These are phyloP conservation scores for Yponomeuta malinellus DNA, from an alignment of 2,888 invertebrate species.

Conservation along the genomic window DNA sequence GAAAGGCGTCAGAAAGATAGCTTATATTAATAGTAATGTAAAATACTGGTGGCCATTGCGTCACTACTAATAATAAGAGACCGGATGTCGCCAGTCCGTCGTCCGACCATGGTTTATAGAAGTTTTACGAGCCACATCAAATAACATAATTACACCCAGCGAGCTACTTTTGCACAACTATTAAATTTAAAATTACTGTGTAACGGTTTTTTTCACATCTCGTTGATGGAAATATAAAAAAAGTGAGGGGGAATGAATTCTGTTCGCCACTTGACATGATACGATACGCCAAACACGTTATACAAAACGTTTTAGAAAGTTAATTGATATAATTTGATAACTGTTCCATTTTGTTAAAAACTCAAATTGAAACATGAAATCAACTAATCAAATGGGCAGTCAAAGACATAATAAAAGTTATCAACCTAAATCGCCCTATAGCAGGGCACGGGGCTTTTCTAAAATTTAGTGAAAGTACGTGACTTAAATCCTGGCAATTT, in stretches of 20 bases:
- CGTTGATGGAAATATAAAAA: conserved; percentile 5
- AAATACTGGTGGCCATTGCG: not conserved
- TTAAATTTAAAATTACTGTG: conserved; percentile 7
- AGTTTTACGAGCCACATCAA: conserved; percentile 7
- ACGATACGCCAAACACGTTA: conserved; percentile 2
- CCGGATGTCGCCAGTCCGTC: not conserved
- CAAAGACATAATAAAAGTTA: not conserved
- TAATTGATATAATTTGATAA: conserved; percentile 13
- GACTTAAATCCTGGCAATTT: not conserved
- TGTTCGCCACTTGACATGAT: conserved; percentile 8
- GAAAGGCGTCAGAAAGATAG: not conserved
- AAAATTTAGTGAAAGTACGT: not conserved
- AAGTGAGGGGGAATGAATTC: not conserved
- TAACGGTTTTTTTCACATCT: conserved; percentile 12
- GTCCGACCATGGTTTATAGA: not conserved
- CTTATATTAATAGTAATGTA: not conserved
- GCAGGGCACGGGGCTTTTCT: not conserved
- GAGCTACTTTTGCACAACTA: conserved; percentile 12
- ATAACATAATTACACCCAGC: conserved; percentile 9
- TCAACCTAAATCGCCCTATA: not conserved
- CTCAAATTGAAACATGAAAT: conserved; percentile 1
- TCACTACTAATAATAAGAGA: not conserved
- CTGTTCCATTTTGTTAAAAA: not conserved
- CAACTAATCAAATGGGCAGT: not conserved
- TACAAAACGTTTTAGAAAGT: conserved; percentile 11